Evolutionary conservation across 2,113 vertebrate species (phyloP).

Genomic region (Amphiprion ocellaris): DNA sequence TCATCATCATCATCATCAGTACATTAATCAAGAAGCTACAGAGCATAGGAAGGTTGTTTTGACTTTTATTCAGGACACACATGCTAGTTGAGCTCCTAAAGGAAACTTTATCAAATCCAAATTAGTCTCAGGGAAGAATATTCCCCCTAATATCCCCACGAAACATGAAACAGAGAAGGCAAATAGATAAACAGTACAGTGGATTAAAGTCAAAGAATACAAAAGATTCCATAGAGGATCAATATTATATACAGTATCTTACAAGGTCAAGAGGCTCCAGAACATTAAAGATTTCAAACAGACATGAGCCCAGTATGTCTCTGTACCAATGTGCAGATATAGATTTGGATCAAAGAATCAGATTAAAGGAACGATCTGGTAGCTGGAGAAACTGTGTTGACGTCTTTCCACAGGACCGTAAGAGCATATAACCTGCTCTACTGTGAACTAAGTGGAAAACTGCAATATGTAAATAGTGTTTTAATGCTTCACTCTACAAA

Average conservation of each 20-base stretch:
- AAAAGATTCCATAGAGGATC: constrained; percentile 20
- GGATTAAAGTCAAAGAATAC: constrained; percentile 28
- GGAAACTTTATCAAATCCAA: not conserved
- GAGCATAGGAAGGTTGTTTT: not conserved
- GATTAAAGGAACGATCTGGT: not conserved
- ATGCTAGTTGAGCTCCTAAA: not conserved
- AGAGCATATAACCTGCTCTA: not conserved
- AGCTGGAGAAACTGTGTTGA: not conserved
- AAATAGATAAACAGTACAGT: constrained; percentile 37
- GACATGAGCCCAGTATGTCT: not conserved
- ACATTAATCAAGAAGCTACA: constrained; percentile 22
- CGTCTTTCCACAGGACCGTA: not conserved
- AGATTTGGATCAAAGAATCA: constrained; percentile 8
- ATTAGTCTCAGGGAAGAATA: not conserved
- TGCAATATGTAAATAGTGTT: not conserved
- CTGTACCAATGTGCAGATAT: not conserved
- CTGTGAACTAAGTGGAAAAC: constrained; percentile 16
- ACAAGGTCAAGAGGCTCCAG: constrained; percentile 14
- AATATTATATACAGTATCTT: constrained; percentile 44
- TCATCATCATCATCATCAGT: not conserved
- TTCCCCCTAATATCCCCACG: not conserved
- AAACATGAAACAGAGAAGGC: constrained; percentile 10
- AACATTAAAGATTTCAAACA: not conserved
- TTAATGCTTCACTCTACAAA: constrained; percentile 5
- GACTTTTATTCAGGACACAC: not conserved